Conservation (phyloP, 2,797 vertebrate species). For the Hybognathus amarus region DNA sequence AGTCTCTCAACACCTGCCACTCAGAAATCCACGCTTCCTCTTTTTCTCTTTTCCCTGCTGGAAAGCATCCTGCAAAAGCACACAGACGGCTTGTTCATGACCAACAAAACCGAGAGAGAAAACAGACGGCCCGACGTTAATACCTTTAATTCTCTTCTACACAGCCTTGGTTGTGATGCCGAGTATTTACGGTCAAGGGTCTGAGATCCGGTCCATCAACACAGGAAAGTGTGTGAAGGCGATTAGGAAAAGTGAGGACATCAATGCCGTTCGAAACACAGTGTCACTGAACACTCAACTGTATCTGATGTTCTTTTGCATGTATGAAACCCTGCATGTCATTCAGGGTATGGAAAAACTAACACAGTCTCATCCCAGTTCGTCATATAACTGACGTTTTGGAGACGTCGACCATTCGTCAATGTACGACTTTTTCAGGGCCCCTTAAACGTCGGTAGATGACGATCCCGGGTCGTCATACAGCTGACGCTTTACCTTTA, state of each 20-base stretch:
- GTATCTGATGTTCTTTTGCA: no score
- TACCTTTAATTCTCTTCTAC: constrained; percentile 57
- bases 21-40: constrained; percentile 60
- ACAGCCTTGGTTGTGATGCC: constrained; percentile 34
- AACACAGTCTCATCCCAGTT: no score
- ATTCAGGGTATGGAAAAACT: no score
- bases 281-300: neutral
- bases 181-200: constrained; percentile 47
- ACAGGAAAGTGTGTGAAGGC: constrained; percentile 63
- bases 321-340: no score
- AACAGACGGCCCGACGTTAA: constrained; percentile 65
- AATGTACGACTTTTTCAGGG: no score
- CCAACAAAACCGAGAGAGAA: constrained; percentile 53
- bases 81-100: constrained; percentile 64
- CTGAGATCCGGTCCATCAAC: constrained; percentile 69
- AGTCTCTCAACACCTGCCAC: constrained; percentile 71
- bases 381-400: no score
- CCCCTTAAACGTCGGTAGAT: no score
- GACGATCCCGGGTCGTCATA: no score
- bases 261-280: neutral
- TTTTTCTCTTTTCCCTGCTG: constrained; percentile 50
- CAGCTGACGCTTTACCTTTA: no score
- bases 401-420: no score
- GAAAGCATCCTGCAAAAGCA: constrained; percentile 69
- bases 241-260: constrained; percentile 41